Conservation (phyloP, 2,888 invertebrate species). For the Slavum lentiscoides region DNA sequence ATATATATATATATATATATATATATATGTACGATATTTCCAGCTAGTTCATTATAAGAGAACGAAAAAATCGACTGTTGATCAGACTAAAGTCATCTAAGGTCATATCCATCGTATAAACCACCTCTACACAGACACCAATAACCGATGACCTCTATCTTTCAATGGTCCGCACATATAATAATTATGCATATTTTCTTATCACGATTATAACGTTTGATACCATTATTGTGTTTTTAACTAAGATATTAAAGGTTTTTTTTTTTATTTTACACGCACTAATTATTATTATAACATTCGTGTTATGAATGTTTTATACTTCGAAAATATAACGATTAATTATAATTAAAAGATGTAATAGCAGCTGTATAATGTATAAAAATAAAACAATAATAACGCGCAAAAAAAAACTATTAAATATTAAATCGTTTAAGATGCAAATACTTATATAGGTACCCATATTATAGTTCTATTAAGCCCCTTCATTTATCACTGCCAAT, state of each 20-base stretch:
- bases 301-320: no score
- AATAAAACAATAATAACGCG: no score
- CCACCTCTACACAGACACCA: background rate
- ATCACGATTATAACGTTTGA: conserved; percentile 28
- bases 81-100: conserved; percentile 42
- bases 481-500: no score
- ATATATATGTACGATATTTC: conserved; percentile 8
- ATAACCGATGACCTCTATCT: conserved; percentile 30
- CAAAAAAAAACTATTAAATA: no score
- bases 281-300: background rate
- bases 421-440: no score
- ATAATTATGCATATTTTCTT: conserved; percentile 11
- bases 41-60: conserved; percentile 12
- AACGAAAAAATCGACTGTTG: background rate
- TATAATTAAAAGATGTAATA: no score
- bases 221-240: conserved; percentile 6
- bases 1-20: background rate
- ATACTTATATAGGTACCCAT: no score
- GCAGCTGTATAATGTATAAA: no score
- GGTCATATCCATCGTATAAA: conserved; percentile 16
- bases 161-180: background rate
- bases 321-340: no score
- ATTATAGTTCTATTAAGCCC: no score
- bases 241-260: background rate
- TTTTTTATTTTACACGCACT: background rate